Base-by-base conservation (phyloP, 2,888 invertebrate species). In the Heliconius ismenius region DNA sequence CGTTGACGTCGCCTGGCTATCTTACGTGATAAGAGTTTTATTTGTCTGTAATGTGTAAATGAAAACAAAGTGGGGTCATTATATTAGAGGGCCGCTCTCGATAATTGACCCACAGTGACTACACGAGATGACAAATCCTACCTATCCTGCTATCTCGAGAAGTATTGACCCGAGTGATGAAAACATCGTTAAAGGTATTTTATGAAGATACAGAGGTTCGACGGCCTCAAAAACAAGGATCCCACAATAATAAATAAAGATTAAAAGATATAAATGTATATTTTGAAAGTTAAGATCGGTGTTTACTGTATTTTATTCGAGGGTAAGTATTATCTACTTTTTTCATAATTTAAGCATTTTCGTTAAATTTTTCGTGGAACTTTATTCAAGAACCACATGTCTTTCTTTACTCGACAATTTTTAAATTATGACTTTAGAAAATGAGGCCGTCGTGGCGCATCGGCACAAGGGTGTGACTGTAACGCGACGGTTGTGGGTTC, bases 1-100 rank as follows among this genome's bases (percentile, higher is more conserved):
- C 81, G 85, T 83, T 89, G 89, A 89, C 89, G 89, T 86, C 84
- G 83, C 79, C 81, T 76, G 82, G 78, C 82, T 84, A 84, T 84
- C 82, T 68, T 28, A 32, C 28, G 36, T 43, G 87, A 87, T 88
- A 88, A 85, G 78, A 70, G 79, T 69, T 73, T 49, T 82, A 77
- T 83, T 70, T 58, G 54, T 58, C 58, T 70, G 9, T 58, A 70
- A 32, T 79, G 84, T 85, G 84, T 81, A 84, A 82, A 81, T 77
- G 75, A 82, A 83, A 84, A 78, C 75, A 79, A 81, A 62, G 72
- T 65, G 75, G 75, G 80, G 77, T 79, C 77, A 79, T 43, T 72
- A 74, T 78, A 79, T 39, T 76, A 70, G 76, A 79, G 79, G 80
- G 77, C 79, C 75, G 65, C 74, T 80, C 80, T 80, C 75, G 79